These are phyloP conservation scores for Podargus strigoides DNA, from an alignment of 2,797 vertebrate genomes.

Conservation along the genomic window DNA sequence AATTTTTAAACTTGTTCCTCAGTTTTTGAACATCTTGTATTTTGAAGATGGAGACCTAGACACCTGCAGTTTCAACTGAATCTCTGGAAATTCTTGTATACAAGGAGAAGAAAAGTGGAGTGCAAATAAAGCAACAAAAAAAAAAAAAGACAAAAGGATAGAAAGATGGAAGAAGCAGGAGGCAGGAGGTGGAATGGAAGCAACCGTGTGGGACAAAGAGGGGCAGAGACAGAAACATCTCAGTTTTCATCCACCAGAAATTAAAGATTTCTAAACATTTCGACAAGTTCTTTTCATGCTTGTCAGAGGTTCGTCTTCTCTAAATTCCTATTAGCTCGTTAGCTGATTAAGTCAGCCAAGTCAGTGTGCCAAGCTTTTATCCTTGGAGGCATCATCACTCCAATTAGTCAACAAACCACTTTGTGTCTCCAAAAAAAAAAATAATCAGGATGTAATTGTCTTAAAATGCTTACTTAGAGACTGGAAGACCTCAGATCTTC, in stretches of 20 bases:
- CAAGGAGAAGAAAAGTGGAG: background rate
- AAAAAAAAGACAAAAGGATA: background rate
- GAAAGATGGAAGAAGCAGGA: background rate
- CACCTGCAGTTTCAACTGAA: background rate
- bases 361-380: constrained; percentile 24
- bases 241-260: background rate
- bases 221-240: background rate
- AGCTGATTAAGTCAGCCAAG: constrained; percentile 56
- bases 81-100: background rate
- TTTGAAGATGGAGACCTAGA: background rate
- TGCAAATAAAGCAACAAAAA: background rate
- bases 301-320: constrained; percentile 11
- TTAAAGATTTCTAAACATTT: constrained; percentile 26
- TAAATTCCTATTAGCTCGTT: constrained; percentile 34
- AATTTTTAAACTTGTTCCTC: background rate
- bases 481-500: background rate
- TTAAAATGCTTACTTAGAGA: background rate
- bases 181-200: background rate
- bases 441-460: background rate
- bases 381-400: constrained; percentile 18
- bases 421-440: background rate
- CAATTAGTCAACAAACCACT: constrained; percentile 36
- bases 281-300: constrained; percentile 26
- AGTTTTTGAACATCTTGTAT: background rate
- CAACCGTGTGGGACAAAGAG: background rate